Base-by-base conservation (phyloP, 2,113 vertebrate genomes). In the Microcebus jonahi region DNA sequence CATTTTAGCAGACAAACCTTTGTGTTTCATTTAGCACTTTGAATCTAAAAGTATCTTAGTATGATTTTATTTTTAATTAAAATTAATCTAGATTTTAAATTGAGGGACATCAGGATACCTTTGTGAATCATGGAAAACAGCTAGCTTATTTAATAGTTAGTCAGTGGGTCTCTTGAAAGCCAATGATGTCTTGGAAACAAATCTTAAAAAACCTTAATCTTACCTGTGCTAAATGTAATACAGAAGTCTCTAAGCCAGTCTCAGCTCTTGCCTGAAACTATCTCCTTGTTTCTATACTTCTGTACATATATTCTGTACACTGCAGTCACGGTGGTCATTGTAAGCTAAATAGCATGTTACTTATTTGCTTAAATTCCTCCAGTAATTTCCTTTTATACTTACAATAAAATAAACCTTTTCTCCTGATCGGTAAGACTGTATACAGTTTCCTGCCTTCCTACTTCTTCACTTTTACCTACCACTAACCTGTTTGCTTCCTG, bases 71-170 rank as follows among this genome's bases (percentile, higher is more conserved):
- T 76, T 15, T 31, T 18, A 71, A 79, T 93, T 88, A 86, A 89
- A 95, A 70, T 76, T 42, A 82, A 87, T 95, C 9, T 95, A 39
- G 11, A 68, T 91, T 95, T 88, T 81, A 84, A 95, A 91, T 84
- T 88, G 36, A 75, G 55, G 29, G 59, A 85, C 25, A 79, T 83
- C 1, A 75, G 42, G 67, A 75, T 53, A 90, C 18, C 34, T 13
- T 92, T 93, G 55, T 31, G 80, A 61, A 48, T 79, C 34, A 65
- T 86, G 36, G 63, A 92, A 88, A 39, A 57, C 1, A 39, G 15
- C 29, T 63, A 91, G 45, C 31, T 91, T 94, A 42, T 61, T 85
- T 90, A 85, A 53, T 91, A 88, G 48, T 85, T 84, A 88, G 57
- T 85, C n/a, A 92, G 0, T 10, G 12, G 4, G 31, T 87, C 42